Evolutionary conservation across 2,113 vertebrate species (phyloP).

Genomic region (Cephalopholis sonnerati): DNA sequence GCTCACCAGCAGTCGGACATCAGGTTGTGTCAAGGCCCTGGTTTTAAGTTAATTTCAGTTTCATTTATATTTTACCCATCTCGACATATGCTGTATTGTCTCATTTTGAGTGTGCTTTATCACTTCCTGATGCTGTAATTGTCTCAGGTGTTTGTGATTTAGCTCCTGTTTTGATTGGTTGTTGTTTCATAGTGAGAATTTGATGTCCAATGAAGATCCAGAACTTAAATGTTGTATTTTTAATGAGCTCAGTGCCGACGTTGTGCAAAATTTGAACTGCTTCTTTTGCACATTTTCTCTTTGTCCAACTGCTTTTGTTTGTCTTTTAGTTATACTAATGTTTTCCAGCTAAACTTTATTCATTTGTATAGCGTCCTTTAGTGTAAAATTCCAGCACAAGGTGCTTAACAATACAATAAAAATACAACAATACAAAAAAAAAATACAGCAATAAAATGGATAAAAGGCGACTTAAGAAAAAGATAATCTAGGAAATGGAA

Average conservation of each 20-base stretch:
- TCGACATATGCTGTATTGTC: not conserved
- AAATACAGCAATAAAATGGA: too few species aligned
- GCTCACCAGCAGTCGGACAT: too few species aligned
- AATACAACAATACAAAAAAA: too few species aligned
- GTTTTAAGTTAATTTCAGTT: not conserved
- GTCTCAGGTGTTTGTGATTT: not conserved
- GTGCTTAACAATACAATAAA: too few species aligned
- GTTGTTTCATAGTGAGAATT: not conserved
- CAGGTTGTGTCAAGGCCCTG: too few species aligned
- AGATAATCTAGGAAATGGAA: too few species aligned
- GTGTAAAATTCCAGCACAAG: too few species aligned
- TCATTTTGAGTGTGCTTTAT: not conserved
- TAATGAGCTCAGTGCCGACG: not conserved
- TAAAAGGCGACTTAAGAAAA: too few species aligned
- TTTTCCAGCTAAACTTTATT: not conserved
- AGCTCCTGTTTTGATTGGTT: not conserved
- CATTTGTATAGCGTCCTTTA: too few species aligned
- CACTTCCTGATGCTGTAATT: not conserved
- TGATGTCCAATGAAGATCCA: not conserved
- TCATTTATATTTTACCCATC: not conserved
- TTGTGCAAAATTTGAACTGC: not conserved
- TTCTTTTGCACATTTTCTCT: not conserved
- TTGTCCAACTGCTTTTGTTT: not conserved
- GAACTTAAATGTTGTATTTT: not conserved
- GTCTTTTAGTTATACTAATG: not conserved